Percentiles rank a stretch among this genome's conserved stretches.
These are phyloP conservation scores for Morelia viridis DNA, from an alignment of 2,797 vertebrate species.

Conservation along the genomic window DNA sequence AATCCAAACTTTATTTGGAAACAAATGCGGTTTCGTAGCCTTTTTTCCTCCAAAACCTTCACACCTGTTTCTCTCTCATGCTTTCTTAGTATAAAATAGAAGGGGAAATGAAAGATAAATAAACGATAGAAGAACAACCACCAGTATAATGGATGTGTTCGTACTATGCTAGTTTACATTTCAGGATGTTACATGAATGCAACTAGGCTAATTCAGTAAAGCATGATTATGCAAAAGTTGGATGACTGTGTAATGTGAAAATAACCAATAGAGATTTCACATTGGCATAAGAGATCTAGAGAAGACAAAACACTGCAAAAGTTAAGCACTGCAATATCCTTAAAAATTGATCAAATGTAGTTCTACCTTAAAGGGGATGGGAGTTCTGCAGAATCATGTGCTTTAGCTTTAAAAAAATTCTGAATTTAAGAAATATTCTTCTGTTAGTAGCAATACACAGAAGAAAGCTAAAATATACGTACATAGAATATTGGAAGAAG, in stretches of 20 bases:
- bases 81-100: not conserved
- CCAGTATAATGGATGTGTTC: not conserved
- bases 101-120: not conserved
- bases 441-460: no score
- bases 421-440: no score
- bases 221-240: no score
- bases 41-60: not conserved
- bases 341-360: not conserved
- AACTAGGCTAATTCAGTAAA: no score
- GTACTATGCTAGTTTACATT: no score
- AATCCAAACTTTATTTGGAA: not conserved
- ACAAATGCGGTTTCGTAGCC: not conserved
- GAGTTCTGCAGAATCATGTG: not conserved
- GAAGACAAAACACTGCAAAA: not conserved
- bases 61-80: not conserved
- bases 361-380: not conserved
- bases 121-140: not conserved
- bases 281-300: not conserved
- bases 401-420: not conserved
- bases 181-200: no score
- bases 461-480: rapidly evolving
- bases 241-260: no score
- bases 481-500: not conserved
- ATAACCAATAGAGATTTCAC: not conserved
- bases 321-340: not conserved